phyloP scores from a whole-genome alignment of 2,797 vertebrate species.

The Fringilla coelebs region DNA sequence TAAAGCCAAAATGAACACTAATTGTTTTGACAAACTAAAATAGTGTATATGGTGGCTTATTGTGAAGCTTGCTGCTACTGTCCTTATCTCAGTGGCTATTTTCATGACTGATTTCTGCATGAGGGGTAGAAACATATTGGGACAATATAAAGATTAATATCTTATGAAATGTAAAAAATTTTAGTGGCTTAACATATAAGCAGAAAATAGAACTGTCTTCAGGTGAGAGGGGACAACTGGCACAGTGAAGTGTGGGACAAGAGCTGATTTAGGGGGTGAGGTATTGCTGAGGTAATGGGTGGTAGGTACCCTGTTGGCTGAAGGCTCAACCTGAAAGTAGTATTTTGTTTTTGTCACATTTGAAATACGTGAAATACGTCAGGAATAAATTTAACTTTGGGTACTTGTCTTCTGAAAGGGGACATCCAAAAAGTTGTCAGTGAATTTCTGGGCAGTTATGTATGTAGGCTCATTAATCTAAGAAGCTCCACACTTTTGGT shows the following conservation, averaged over 20 bases:
- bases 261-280: not conserved
- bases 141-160: constrained; percentile 53
- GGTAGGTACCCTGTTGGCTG: not conserved
- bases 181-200: constrained; percentile 1
- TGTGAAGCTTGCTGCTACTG: constrained; percentile 13
- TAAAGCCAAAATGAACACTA: constrained; percentile 83
- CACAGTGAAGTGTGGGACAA: not conserved
- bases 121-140: constrained; percentile 19
- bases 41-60: constrained; percentile 73
- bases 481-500: not conserved
- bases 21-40: constrained; percentile 85
- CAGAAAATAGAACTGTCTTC: constrained; percentile 21
- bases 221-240: not conserved
- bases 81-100: constrained; percentile 40
- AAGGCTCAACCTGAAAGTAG: not conserved
- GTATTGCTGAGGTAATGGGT: not conserved
- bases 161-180: not conserved
- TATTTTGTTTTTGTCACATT: not conserved
- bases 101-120: constrained; percentile 34
- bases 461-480: not conserved
- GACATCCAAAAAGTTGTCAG: not conserved
- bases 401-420: not conserved
- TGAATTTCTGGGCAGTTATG: not conserved
- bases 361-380: not conserved
- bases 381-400: not conserved